phyloP scores from a whole-genome alignment of 2,797 vertebrate species.

The Anomalospiza imberbis region DNA sequence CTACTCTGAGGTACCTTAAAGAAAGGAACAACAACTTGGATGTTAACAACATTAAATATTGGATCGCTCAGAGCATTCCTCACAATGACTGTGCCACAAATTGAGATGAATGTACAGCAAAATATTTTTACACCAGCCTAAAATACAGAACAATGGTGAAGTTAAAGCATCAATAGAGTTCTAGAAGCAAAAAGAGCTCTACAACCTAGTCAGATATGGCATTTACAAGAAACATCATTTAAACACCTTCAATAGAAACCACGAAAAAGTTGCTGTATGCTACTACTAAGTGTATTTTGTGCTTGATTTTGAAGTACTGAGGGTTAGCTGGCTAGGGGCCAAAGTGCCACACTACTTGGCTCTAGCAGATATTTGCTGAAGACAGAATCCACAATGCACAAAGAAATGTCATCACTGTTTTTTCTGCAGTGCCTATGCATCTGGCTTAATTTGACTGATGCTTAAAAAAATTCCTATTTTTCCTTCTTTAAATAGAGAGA shows the following conservation, averaged over 20 bases:
- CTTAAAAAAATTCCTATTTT: not conserved
- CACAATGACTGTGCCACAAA: not conserved
- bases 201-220: not conserved
- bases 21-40: not conserved
- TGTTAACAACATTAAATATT: not conserved
- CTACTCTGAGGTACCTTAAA: not conserved
- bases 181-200: not conserved
- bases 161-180: not conserved
- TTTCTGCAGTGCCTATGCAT: not conserved
- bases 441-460: not conserved
- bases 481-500: not conserved
- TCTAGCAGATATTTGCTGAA: not conserved
- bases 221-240: not conserved
- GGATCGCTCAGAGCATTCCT: not conserved
- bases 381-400: not conserved
- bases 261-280: not conserved
- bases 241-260: not conserved
- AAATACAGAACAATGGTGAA: not conserved
- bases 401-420: not conserved
- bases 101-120: not conserved
- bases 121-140: not conserved
- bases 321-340: not conserved
- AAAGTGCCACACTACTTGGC: not conserved
- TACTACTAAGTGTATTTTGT: not conserved
- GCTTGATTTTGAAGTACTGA: not conserved